Percentiles rank a stretch among this genome's conserved stretches.
Conservation (phyloP, 30 jellyfish, hydroid and myxozoan genomes). For the Haliclystus octoradiatus region DNA sequence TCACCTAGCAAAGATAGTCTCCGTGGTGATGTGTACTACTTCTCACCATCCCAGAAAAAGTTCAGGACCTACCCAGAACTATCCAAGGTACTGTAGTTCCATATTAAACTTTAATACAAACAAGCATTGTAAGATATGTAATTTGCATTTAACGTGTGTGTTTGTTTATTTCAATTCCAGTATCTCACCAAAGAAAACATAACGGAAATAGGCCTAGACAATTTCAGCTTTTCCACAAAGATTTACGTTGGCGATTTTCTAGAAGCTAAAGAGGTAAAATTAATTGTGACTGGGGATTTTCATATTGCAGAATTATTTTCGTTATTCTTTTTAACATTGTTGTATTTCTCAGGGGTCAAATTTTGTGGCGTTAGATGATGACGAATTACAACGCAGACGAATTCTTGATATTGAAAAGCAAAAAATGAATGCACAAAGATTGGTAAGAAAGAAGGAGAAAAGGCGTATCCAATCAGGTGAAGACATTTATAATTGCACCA, state of each 20-base stretch:
- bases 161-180: slow-evolving; percentile 16
- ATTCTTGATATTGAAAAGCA: slow-evolving; percentile 49
- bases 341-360: slow-evolving; percentile 50
- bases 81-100: slow-evolving; percentile 32
- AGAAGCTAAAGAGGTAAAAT: slow-evolving; percentile 74
- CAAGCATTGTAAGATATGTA: neutral
- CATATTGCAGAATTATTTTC: no score
- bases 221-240: slow-evolving; percentile 93
- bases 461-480: slow-evolving; percentile 37
- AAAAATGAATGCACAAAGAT: slow-evolving; percentile 30
- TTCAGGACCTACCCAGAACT: slow-evolving; percentile 93
- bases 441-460: slow-evolving; percentile 46
- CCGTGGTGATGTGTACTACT: slow-evolving; percentile 95
- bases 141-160: neutral
- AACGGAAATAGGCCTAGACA: slow-evolving; percentile 42
- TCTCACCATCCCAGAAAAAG: slow-evolving; percentile 93
- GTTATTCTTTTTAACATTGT: no score
- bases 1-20: slow-evolving; percentile 74
- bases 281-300: no score
- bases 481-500: no score
- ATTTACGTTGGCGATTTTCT: slow-evolving; percentile 83
- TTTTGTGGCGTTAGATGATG: slow-evolving; percentile 63
- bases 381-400: slow-evolving; percentile 51
- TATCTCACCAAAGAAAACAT: slow-evolving; percentile 53
- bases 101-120: no score